These are phyloP conservation scores for Diceros bicornis DNA, from an alignment of 2,797 vertebrate species.

Conservation along the genomic window DNA sequence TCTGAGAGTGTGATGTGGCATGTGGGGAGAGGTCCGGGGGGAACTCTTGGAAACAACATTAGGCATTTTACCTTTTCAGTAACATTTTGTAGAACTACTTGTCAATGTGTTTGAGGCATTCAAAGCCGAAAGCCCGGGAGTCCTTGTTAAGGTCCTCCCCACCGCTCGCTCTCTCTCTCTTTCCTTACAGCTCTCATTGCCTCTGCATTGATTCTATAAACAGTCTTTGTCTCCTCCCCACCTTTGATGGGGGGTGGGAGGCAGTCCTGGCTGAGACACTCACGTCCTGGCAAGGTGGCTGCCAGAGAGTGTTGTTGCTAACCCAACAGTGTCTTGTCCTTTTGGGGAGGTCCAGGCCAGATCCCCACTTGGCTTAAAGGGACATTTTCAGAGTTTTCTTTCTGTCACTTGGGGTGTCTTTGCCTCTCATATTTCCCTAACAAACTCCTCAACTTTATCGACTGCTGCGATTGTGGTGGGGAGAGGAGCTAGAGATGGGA, in stretches of 20 bases:
- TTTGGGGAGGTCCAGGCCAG: slow-evolving; percentile 60
- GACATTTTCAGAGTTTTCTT: slow-evolving; percentile 82
- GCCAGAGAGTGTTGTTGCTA: slow-evolving; percentile 65
- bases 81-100: slow-evolving; percentile 69
- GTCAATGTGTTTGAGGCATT: slow-evolving; percentile 47
- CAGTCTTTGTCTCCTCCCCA: slow-evolving; percentile 47
- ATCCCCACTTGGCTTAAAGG: slow-evolving; percentile 72
- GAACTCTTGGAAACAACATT: slow-evolving; percentile 45
- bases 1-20: slow-evolving; percentile 67
- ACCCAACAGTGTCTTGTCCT: slow-evolving; percentile 63
- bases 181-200: slow-evolving; percentile 3
- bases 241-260: not conserved
- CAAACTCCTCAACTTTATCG: slow-evolving; percentile 81
- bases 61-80: slow-evolving; percentile 75
- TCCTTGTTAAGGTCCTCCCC: slow-evolving; percentile 5
- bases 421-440: slow-evolving; percentile 83
- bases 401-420: slow-evolving; percentile 80
- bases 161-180: not conserved
- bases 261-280: not conserved
- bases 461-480: slow-evolving; percentile 77
- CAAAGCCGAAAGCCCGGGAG: slow-evolving; percentile 46
- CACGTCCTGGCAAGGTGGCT: not conserved
- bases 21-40: slow-evolving; percentile 70
- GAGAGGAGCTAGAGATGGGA: slow-evolving; percentile 18
- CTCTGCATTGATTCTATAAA: slow-evolving; percentile 59